Evolutionary conservation across 2,888 invertebrate species (phyloP).

Genomic region (Crematogaster levior): DNA sequence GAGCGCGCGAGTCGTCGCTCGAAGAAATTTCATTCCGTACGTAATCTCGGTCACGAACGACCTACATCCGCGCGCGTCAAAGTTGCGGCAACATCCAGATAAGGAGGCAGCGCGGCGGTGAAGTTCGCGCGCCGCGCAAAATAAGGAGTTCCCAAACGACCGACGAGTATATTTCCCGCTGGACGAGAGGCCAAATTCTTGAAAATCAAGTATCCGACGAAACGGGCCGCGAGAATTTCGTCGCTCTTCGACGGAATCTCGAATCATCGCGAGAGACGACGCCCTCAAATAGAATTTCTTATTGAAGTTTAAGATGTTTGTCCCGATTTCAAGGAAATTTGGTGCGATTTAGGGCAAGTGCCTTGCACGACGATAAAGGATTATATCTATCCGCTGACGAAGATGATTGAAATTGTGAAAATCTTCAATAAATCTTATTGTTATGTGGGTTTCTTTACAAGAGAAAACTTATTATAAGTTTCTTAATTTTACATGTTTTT

Average conservation of each 20-base stretch:
- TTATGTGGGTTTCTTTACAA: too few species aligned
- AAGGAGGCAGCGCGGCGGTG: conserved; percentile 22
- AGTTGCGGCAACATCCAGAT: conserved; percentile 50
- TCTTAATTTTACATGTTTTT: not conserved
- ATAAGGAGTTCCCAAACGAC: conserved; percentile 7
- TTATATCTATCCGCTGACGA: not conserved
- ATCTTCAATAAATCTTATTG: not conserved
- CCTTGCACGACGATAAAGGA: not conserved
- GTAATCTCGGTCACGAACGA: conserved; percentile 54
- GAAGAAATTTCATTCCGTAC: conserved; percentile 52
- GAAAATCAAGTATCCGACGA: conserved; percentile 6
- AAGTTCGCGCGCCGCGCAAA: conserved; percentile 28
- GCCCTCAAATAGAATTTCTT: not conserved
- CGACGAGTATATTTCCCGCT: not conserved
- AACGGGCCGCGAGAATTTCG: not conserved
- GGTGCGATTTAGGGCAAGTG: conserved; percentile 13
- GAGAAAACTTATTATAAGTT: not conserved
- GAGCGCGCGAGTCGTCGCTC: conserved; percentile 35
- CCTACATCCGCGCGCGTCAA: conserved; percentile 52
- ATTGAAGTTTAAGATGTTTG: conserved; percentile 6
- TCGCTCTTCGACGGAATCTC: not conserved
- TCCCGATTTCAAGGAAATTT: conserved; percentile 11
- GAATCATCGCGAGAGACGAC: not conserved
- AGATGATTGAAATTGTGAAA: not conserved
- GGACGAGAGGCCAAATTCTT: conserved; percentile 1